These are phyloP conservation scores for Pachymerium ferrugineum DNA, from an alignment of 2,888 invertebrate species.

Conservation along the genomic window DNA sequence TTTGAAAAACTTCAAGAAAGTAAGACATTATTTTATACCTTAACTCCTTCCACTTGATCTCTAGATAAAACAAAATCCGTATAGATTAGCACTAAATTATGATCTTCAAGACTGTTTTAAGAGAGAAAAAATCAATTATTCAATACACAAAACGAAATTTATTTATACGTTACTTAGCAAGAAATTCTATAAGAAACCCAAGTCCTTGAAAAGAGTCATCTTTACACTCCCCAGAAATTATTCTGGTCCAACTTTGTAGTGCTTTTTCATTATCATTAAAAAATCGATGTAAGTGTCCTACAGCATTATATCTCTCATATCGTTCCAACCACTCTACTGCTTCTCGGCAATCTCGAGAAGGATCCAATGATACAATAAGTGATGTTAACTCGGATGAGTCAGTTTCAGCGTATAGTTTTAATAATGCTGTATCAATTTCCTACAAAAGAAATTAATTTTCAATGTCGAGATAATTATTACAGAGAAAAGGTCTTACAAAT, in stretches of 20 bases:
- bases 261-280: slow-evolving; percentile 48
- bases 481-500: slow-evolving; percentile 42
- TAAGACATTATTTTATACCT: too few species aligned
- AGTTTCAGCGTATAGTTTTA: slow-evolving; percentile 49
- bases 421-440: slow-evolving; percentile 50
- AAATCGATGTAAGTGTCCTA: slow-evolving; percentile 48
- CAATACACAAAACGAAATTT: not conserved
- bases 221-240: slow-evolving; percentile 46
- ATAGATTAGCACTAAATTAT: slow-evolving; percentile 50
- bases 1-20: too few species aligned
- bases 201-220: slow-evolving; percentile 50
- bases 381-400: slow-evolving; percentile 44
- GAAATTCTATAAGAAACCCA: slow-evolving; percentile 47
- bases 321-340: slow-evolving; percentile 48
- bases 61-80: slow-evolving; percentile 48
- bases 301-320: slow-evolving; percentile 46
- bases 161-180: slow-evolving; percentile 49
- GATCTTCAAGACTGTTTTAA: slow-evolving; percentile 42
- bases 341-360: slow-evolving; percentile 47
- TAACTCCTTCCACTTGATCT: slow-evolving; percentile 47
- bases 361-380: slow-evolving; percentile 41
- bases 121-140: not conserved
- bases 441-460: slow-evolving; percentile 38
- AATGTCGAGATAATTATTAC: not conserved
- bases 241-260: slow-evolving; percentile 49